Evolutionary conservation across 2,888 invertebrate genomes (phyloP), one percentile per base, ranked within the genome.

Genomic region (Xestoiulus laeticollis): DNA sequence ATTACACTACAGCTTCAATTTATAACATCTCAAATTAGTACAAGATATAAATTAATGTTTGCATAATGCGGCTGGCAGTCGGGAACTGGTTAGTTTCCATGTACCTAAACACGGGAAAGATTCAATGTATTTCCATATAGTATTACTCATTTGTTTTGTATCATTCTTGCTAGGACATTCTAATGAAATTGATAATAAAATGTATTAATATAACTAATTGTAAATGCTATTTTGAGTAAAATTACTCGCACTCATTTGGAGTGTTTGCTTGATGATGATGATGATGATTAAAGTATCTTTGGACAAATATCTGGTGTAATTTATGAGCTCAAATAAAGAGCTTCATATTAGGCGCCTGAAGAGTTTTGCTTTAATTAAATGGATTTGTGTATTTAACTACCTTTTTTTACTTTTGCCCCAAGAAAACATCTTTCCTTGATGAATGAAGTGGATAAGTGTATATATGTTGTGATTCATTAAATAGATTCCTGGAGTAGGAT

Each of bases 341-440:
- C 85, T 85, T 85, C 22, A n/a, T 44, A 12, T 12, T 85, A 26
- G 43, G 43, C 85, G 22, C 38, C 44, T 0, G 32, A 19, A 4
- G 85, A 43, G 85, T 16, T 43, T 85, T 85, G 85, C 44, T 85
- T 85, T 85, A 85, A 85, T 85, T 33, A 85, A 85, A 85, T 85
- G 43, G 85, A 85, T 38, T 85, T 38, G n/a, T n/a, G 44, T 26
- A 38, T 38, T 10, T 38, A 12, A 22, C 22, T 22, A 38, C 85
- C n/a, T 19, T 85, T 44, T 82, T 32, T 85, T 38, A 32, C 33
- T 44, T n/a, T 85, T n/a, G 85, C 85, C 44, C n/a, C 12, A 19
- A 38, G 85, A 85, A 85, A 85, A 26, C 85, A 85, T 22, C 85
- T 85, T 84, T 85, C 38, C 44, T 85, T 85, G 85, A 85, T 85